These are phyloP conservation scores for Meiosimyza platycephala DNA, from an alignment of 2,888 invertebrate species.

Conservation along the genomic window DNA sequence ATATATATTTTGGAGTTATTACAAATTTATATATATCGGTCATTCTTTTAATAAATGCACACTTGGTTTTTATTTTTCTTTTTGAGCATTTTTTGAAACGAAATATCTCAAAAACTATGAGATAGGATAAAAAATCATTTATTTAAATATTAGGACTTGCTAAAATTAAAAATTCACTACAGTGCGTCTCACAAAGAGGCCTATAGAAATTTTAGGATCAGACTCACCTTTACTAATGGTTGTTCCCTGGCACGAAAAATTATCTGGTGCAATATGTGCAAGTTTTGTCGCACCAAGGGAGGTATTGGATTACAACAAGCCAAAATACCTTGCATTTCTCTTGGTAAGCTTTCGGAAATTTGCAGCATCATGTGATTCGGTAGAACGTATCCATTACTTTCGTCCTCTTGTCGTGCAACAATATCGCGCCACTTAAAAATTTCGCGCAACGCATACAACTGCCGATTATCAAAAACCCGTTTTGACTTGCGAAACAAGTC, in stretches of 20 bases:
- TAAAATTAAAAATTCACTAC: too few species aligned
- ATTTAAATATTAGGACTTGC: too few species aligned
- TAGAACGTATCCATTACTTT: slow-evolving; percentile 90
- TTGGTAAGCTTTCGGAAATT: slow-evolving; percentile 87
- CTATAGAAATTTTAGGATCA: too few species aligned
- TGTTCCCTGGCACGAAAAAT: slow-evolving; percentile 78
- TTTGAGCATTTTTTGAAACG: too few species aligned
- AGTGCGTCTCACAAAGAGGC: too few species aligned
- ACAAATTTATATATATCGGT: too few species aligned
- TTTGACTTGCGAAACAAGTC: slow-evolving; percentile 82
- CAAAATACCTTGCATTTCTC: slow-evolving; percentile 91
- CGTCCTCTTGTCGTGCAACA: slow-evolving; percentile 87
- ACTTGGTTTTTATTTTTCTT: too few species aligned
- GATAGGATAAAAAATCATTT: too few species aligned
- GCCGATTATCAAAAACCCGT: slow-evolving; percentile 85
- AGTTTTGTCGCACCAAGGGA: slow-evolving; percentile 72
- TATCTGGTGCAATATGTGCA: slow-evolving; percentile 74
- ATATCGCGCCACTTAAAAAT: slow-evolving; percentile 90
- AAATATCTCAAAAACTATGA: too few species aligned
- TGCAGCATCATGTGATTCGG: slow-evolving; percentile 96
- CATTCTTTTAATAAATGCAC: too few species aligned
- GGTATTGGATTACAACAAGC: slow-evolving; percentile 96
- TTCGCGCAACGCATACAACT: slow-evolving; percentile 83
- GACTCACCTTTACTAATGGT: slow-evolving; percentile 71
- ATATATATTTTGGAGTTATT: too few species aligned